Conservation (phyloP, 2,113 vertebrate genomes). For the Rhipidura dahli region DNA sequence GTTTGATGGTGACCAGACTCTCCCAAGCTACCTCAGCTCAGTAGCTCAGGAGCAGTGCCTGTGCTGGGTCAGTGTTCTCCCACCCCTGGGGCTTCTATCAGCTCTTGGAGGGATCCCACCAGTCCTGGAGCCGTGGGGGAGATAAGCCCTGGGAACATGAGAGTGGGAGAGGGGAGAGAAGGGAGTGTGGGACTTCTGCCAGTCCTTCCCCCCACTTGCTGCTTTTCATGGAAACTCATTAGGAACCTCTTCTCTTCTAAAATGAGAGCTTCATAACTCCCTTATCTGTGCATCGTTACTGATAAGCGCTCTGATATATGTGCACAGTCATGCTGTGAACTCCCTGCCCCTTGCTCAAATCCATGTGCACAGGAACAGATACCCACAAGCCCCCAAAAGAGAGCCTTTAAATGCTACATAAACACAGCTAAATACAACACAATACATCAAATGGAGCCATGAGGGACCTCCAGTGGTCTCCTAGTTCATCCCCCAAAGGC, state of each 20-base stretch:
- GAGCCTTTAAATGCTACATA: background rate
- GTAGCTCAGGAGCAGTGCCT: fast-evolving
- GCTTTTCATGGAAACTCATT: background rate
- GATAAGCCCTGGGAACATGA: background rate
- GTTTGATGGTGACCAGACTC: background rate
- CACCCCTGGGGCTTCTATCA: background rate
- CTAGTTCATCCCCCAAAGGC: background rate
- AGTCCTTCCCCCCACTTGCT: background rate
- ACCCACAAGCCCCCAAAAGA: background rate
- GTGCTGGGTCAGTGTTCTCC: background rate
- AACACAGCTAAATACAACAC: conserved; percentile 1
- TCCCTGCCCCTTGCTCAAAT: background rate
- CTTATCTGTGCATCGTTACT: background rate
- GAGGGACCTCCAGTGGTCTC: background rate
- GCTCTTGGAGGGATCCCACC: background rate
- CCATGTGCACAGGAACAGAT: background rate
- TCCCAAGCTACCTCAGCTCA: background rate
- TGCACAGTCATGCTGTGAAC: background rate
- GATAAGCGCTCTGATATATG: conserved; percentile 12
- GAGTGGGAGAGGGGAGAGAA: background rate
- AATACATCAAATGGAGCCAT: background rate
- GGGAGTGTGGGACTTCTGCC: background rate
- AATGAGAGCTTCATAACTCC: background rate
- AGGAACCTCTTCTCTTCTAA: background rate
- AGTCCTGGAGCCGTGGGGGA: background rate